Conservation (phyloP, 2,797 vertebrate genomes). For the Macropus fuliginosus region DNA sequence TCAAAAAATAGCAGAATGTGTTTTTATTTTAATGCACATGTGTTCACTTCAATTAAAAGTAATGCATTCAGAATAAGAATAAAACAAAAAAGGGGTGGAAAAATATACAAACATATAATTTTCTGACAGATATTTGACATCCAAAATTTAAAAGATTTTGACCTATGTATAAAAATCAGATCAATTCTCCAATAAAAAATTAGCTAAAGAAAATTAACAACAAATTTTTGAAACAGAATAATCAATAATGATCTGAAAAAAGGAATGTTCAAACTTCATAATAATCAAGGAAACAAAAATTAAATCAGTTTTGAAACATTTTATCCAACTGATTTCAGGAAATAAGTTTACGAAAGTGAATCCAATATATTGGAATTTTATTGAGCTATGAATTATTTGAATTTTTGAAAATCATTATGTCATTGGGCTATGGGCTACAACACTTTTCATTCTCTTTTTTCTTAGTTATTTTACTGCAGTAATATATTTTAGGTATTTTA, state of each 20-base stretch:
- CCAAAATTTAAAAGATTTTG: background rate
- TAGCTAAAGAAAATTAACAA: background rate
- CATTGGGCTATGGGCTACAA: too few species aligned
- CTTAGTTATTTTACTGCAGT: too few species aligned
- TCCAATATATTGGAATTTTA: background rate
- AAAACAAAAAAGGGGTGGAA: background rate
- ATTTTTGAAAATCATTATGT: too few species aligned
- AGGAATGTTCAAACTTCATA: background rate
- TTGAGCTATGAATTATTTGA: too few species aligned
- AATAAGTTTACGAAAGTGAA: background rate
- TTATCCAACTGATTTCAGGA: background rate
- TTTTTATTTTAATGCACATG: background rate
- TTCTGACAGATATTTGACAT: background rate
- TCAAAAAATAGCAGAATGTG: background rate
- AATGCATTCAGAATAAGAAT: background rate
- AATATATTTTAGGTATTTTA: too few species aligned
- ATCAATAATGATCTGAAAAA: background rate
- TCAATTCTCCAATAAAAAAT: background rate
- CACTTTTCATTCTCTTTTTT: too few species aligned
- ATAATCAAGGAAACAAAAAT: background rate
- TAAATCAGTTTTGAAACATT: background rate
- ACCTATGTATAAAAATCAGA: background rate
- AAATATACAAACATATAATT: too few species aligned
- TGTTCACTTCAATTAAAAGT: background rate
- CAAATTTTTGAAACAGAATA: background rate